phyloP scores from a whole-genome alignment of 2,113 vertebrate genomes.

The Siniperca knerii region DNA sequence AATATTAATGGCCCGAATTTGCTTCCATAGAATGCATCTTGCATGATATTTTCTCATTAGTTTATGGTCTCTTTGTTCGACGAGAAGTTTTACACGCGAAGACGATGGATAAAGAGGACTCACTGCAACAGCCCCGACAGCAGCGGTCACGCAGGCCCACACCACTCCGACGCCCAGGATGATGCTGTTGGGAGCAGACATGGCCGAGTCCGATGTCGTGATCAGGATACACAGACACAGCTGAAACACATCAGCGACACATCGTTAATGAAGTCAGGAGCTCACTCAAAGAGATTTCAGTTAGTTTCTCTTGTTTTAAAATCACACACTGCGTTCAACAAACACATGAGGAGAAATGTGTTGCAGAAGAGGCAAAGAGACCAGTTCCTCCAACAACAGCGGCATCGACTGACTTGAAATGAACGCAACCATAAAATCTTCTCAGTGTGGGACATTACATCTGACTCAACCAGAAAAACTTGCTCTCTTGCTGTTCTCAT shows the following conservation, averaged over 20 bases:
- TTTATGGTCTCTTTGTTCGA: not conserved
- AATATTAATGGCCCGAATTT: no score
- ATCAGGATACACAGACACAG: conserved; percentile 88
- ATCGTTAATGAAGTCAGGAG: not conserved
- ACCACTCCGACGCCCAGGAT: conserved; percentile 81
- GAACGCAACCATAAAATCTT: not conserved
- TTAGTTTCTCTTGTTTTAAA: not conserved
- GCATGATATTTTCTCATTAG: not conserved
- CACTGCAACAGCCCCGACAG: conserved; percentile 84
- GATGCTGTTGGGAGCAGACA: conserved; percentile 75
- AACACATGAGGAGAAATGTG: not conserved
- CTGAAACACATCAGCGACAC: conserved; percentile 68
- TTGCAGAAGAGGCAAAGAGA: not conserved
- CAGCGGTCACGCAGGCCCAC: conserved; percentile 86
- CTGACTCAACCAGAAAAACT: conserved; percentile 1
- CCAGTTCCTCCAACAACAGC: not conserved
- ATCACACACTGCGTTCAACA: not conserved
- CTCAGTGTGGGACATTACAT: not conserved
- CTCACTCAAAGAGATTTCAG: not conserved
- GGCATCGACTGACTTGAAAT: no score
- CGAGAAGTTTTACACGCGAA: not conserved
- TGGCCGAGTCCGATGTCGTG: conserved; percentile 68
- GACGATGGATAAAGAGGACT: conserved; percentile 50
- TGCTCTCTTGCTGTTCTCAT: not conserved
- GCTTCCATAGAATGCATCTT: not conserved